A percentile compares a stretch with the other conserved stretches of the same genome.
phyloP scores from a whole-genome alignment of 2,113 vertebrate species.

The Lonchura striata region DNA sequence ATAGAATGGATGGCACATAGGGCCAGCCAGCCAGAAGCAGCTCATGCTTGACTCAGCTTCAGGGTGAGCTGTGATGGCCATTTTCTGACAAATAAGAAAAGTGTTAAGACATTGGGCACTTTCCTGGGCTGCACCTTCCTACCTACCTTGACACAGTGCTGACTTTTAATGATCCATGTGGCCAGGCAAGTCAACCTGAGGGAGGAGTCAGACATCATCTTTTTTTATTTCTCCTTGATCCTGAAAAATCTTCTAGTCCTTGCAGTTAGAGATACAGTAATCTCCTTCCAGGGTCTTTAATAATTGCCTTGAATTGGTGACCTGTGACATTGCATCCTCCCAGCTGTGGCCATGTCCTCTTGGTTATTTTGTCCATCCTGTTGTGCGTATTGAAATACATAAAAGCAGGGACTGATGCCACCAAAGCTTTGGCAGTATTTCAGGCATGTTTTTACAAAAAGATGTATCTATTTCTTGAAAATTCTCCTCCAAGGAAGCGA shows the following conservation, averaged over 20 bases:
- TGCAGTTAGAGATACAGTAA: neutral
- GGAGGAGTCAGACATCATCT: neutral
- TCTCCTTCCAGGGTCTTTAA: neutral
- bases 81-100: neutral
- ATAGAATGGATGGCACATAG: accelerated
- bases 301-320: neutral
- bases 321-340: neutral
- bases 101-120: neutral
- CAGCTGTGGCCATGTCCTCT: neutral
- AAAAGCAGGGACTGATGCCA: neutral
- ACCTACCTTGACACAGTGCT: neutral
- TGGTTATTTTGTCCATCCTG: neutral
- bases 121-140: neutral
- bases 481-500: neutral
- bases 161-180: neutral
- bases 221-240: neutral
- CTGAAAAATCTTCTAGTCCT: neutral
- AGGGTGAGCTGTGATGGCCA: neutral
- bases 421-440: neutral
- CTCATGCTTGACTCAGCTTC: neutral
- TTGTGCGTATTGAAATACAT: neutral
- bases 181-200: neutral
- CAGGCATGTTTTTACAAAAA: neutral
- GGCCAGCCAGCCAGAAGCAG: neutral
- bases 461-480: conserved; percentile 15